These are phyloP conservation scores for Chelonoidis abingdonii DNA, from an alignment of 2,113 vertebrate genomes.

Conservation along the genomic window DNA sequence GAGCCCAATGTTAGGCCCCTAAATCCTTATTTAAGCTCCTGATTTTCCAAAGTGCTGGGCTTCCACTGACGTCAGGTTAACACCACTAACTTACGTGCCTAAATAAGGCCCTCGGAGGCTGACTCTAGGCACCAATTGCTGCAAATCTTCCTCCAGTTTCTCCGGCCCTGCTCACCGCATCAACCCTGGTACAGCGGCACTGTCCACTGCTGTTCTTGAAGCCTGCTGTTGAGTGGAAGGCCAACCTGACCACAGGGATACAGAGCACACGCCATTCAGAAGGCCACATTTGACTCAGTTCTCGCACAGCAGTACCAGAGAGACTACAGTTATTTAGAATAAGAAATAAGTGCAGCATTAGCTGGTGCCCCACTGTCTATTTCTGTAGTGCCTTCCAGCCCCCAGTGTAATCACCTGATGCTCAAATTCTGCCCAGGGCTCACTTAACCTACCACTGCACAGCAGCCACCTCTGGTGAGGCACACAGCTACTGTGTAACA, in stretches of 20 bases:
- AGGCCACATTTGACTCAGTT: neutral
- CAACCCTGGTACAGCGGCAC: no score
- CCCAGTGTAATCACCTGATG: no score
- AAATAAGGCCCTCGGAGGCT: accelerated
- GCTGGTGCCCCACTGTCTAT: no score
- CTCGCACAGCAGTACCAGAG: neutral
- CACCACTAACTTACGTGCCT: neutral
- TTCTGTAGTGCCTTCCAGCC: neutral
- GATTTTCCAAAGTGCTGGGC: neutral
- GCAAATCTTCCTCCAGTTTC: neutral
- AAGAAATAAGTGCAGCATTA: neutral
- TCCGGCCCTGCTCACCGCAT: neutral
- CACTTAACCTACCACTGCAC: neutral
- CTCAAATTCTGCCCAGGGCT: neutral
- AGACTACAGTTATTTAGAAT: neutral
- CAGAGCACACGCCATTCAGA: neutral
- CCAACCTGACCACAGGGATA: neutral
- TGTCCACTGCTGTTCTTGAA: neutral
- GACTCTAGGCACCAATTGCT: no score
- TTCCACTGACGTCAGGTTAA: neutral
- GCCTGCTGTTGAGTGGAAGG: no score
- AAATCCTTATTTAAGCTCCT: no score
- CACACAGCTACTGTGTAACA: neutral
- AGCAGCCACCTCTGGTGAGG: neutral
- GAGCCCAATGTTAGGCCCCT: neutral